Evolutionary conservation across 2,797 vertebrate genomes (phyloP).

Genomic region (Morus bassanus): DNA sequence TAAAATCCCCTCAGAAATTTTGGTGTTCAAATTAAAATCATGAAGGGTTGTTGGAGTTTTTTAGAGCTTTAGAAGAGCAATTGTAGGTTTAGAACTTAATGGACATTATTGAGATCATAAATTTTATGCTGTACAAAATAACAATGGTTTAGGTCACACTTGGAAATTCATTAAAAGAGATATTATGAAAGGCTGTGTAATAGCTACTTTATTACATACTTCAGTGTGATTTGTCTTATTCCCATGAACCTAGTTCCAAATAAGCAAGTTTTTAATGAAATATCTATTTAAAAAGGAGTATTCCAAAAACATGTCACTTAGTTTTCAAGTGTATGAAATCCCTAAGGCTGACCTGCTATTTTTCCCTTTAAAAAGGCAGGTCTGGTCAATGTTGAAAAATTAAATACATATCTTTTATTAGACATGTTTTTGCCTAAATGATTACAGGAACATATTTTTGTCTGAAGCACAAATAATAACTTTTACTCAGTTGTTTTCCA

Average conservation of each 20-base stretch:
- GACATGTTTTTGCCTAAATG: neutral
- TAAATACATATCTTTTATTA: neutral
- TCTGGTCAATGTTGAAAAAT: neutral
- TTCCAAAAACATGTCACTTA: neutral
- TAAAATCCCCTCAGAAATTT: neutral
- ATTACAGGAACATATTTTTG: neutral
- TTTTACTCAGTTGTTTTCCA: neutral
- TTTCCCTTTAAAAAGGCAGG: neutral
- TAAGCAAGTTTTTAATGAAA: neutral
- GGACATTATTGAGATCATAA: neutral
- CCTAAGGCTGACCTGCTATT: neutral
- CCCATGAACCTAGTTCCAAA: neutral
- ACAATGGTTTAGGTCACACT: neutral
- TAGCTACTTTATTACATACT: neutral
- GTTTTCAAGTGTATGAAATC: neutral
- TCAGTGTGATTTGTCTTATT: neutral
- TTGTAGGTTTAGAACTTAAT: neutral
- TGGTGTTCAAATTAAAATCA: fast-evolving
- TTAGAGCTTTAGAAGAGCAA: neutral
- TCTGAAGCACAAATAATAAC: neutral
- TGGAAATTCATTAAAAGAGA: neutral
- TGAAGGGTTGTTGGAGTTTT: neutral
- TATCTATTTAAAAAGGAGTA: neutral
- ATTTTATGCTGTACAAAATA: neutral
- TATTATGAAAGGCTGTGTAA: neutral